Evolutionary conservation across 2,113 vertebrate genomes (phyloP), one percentile per base, ranked within the genome.

Genomic region (Osmerus eperlanus): DNA sequence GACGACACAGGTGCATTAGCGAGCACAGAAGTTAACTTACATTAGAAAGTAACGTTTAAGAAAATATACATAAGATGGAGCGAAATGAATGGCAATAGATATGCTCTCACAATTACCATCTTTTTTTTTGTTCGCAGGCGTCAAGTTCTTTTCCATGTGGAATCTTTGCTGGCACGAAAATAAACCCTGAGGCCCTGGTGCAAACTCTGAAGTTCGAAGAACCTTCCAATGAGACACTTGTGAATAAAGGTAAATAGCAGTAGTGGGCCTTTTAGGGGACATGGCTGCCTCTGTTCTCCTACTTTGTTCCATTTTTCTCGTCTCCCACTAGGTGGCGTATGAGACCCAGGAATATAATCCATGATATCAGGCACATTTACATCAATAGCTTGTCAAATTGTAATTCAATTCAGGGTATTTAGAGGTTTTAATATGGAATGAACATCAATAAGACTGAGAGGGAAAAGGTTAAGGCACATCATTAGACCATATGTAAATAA

Each of bases 121-220:
- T 60, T 60, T 23, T 9, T 9, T 60, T 62, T 21, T 62, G 23
- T 62, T 62, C 41, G 7, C 41, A 15, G 25, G 60, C 15, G 60
- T 29, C 60, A 41, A 65, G 64, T 70, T 61, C 67, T 18, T 87
- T 91, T 65, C 89, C 86, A 12, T 58, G 77, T 8, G 74, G 84
- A 6, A 70, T 92, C 67, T 92, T 92, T 71, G 82, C 84, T 8
- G 85, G 83, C 12, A 92, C 90, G 3, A 82, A 82, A 52, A 92
- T 92, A 71, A 80, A 77, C 15, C 73, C 84, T 2, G 88, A 92
- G 32, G 79, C 76, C 13, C 86, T 92, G 53, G 84, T 89, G 0
- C 91, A 92, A 68, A 90, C 86, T 1, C 77, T 92, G 63, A 86
- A 77, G 55, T 65, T 80, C 19, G 78, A 85, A 12, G 78, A 89